phyloP scores from a whole-genome alignment of 2,113 vertebrate genomes.

The Cromileptes altivelis region DNA sequence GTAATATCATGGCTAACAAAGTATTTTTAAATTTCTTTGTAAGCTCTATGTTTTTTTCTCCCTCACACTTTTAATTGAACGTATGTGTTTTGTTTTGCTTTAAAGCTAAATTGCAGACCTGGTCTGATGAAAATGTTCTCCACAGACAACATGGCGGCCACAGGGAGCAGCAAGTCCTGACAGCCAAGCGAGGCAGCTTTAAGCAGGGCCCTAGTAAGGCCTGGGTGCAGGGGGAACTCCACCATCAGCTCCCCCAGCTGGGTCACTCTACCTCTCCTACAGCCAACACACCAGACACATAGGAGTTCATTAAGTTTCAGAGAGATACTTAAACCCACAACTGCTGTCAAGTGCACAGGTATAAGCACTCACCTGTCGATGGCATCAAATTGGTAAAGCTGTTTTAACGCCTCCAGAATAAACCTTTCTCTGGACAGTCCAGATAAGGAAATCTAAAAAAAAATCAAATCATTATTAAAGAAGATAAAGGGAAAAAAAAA shows the following conservation, averaged over 20 bases:
- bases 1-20: not conserved
- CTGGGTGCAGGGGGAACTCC: slow-evolving; percentile 94
- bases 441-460: slow-evolving; percentile 93
- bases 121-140: slow-evolving; percentile 98
- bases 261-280: slow-evolving; percentile 93
- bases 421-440: slow-evolving; percentile 94
- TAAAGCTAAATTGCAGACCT: slow-evolving; percentile 80
- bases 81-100: not conserved
- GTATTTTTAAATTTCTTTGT: not conserved
- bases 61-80: not conserved
- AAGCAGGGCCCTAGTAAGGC: slow-evolving; percentile 91
- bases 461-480: not conserved
- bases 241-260: slow-evolving; percentile 92
- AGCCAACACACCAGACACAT: slow-evolving; percentile 21
- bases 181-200: slow-evolving; percentile 91
- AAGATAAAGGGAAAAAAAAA: not conserved
- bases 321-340: not conserved
- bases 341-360: not conserved
- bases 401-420: slow-evolving; percentile 94
- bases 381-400: slow-evolving; percentile 95
- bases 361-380: slow-evolving; percentile 91
- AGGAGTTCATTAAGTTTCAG: not conserved
- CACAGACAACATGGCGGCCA: slow-evolving; percentile 97
- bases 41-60: not conserved
- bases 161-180: slow-evolving; percentile 92